A percentile compares a stretch with the other conserved stretches of the same genome.
These are phyloP conservation scores for Orgyia antiqua DNA, from an alignment of 2,888 invertebrate genomes.

Conservation along the genomic window DNA sequence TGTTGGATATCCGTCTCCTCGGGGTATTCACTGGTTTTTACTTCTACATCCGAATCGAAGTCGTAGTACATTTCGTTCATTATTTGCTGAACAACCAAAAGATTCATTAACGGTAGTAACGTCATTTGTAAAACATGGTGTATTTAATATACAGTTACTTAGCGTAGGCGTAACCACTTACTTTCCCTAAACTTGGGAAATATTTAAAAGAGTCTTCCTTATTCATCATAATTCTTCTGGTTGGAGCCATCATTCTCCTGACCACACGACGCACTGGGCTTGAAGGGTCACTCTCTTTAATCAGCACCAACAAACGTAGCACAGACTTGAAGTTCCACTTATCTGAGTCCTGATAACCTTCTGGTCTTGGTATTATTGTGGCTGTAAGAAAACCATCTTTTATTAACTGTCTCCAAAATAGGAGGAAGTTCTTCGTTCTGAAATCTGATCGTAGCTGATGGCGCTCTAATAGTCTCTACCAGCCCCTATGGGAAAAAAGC, in stretches of 20 bases:
- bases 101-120: no score
- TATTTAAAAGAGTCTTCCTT: constrained; percentile 28
- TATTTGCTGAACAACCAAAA: constrained; percentile 4
- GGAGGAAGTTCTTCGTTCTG: no score
- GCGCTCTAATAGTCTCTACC: no score
- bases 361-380: not conserved
- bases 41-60: no score
- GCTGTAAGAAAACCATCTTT: not conserved
- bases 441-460: no score
- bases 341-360: constrained; percentile 35
- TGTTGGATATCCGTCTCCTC: constrained; percentile 7
- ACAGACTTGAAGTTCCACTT: constrained; percentile 40
- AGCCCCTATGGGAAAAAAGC: no score
- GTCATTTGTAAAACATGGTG: no score
- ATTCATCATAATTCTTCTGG: constrained; percentile 24
- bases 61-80: constrained; percentile 38
- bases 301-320: constrained; percentile 32
- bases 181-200: constrained; percentile 36
- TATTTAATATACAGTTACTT: no score
- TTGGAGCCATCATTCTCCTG: constrained; percentile 23
- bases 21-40: constrained; percentile 7
- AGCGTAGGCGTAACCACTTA: no score
- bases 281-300: constrained; percentile 26
- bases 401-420: no score
- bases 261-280: constrained; percentile 24